Conservation (phyloP, 1,140 invertebrate genomes). For the Pseudomyrmex sp. region DNA sequence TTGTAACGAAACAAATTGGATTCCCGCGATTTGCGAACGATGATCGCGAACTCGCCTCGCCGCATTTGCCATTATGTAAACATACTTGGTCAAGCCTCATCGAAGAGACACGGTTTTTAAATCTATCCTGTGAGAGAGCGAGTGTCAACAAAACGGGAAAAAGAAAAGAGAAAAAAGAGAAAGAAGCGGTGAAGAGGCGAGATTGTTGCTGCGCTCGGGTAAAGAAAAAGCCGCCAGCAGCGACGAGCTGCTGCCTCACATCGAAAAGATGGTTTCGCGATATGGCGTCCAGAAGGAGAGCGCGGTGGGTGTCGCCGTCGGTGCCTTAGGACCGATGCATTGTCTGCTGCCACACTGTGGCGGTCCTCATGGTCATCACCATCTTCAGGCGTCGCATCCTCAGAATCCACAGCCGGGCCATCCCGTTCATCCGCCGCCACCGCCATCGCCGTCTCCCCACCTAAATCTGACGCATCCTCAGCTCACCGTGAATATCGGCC, state of each 20-base stretch:
- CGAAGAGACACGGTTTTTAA: conserved; percentile 18
- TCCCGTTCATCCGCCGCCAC: conserved; percentile 78
- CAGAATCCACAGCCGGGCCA: conserved; percentile 78
- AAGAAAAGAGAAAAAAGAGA: not conserved
- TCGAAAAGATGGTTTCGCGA: conserved; percentile 80
- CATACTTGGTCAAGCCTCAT: conserved; percentile 14
- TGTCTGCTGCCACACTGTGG: conserved; percentile 80
- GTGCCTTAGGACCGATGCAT: conserved; percentile 79
- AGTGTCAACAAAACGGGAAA: not conserved
- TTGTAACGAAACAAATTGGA: not conserved
- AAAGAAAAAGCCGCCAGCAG: conserved; percentile 11
- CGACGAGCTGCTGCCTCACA: not conserved
- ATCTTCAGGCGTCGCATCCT: conserved; percentile 78
- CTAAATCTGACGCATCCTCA: conserved; percentile 80
- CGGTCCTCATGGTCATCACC: conserved; percentile 78
- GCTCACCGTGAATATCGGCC: conserved; percentile 79
- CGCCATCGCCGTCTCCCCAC: conserved; percentile 80
- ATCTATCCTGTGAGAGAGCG: not conserved
- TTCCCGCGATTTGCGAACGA: conserved; percentile 15
- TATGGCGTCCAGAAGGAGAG: conserved; percentile 82
- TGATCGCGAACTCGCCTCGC: conserved; percentile 20
- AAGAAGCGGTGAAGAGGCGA: too few species aligned
- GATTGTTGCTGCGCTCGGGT: not conserved
- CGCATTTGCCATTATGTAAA: conserved; percentile 35
- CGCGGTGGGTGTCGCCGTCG: conserved; percentile 80